These are phyloP conservation scores for Alligator sinensis DNA, from an alignment of 2,113 vertebrate genomes.

Conservation along the genomic window DNA sequence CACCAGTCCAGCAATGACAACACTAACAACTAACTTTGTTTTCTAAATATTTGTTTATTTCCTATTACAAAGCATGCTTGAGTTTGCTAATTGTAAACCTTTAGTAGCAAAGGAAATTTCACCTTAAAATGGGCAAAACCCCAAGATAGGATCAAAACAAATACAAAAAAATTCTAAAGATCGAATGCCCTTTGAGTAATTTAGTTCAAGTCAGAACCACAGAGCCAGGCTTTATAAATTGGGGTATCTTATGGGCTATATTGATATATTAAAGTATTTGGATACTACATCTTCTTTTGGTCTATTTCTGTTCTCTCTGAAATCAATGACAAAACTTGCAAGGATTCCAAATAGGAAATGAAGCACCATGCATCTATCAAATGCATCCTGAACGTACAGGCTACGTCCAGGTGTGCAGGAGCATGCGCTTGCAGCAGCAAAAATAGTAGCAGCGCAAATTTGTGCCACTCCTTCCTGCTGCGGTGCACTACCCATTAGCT, in stretches of 20 bases:
- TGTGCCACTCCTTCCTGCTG: too few relatives aligned
- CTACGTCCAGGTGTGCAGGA: background rate
- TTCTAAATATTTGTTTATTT: slow-evolving; percentile 71
- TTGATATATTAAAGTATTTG: background rate
- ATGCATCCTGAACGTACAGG: background rate
- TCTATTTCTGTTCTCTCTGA: background rate
- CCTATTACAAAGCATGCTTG: background rate
- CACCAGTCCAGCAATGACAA: slow-evolving; percentile 59
- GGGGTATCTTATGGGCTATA: background rate
- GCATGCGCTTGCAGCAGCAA: too few relatives aligned
- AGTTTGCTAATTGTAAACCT: background rate
- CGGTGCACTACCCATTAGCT: too few relatives aligned
- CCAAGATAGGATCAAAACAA: background rate
- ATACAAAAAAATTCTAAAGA: background rate
- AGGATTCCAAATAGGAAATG: background rate
- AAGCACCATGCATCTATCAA: background rate
- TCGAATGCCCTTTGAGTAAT: background rate
- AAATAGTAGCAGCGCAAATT: too few relatives aligned
- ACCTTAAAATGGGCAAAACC: background rate
- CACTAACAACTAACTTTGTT: slow-evolving; percentile 70
- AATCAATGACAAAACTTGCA: background rate
- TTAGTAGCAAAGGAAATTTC: background rate
- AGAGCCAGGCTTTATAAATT: background rate
- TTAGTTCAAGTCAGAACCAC: background rate
- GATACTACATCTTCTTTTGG: background rate